Conservation (phyloP, 2,113 vertebrate genomes). For the Leptobrachium ailaonicum region DNA sequence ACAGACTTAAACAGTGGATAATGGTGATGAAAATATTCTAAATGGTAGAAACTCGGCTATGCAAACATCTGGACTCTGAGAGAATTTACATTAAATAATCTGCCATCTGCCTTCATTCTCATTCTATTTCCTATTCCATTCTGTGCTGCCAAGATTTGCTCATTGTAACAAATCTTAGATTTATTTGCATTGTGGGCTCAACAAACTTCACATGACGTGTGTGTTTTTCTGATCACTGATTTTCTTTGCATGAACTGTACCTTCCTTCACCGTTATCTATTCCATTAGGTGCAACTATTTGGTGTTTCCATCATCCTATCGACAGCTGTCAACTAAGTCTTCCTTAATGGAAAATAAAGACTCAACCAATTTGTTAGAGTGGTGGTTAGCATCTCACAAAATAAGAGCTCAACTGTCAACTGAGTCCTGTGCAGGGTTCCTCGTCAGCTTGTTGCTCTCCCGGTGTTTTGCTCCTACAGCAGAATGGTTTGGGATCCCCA, state of each 20-base stretch:
- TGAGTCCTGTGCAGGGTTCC: no score
- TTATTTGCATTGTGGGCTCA: neutral
- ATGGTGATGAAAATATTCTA: slow-evolving; percentile 43
- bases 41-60: slow-evolving; percentile 23
- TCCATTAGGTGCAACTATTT: no score
- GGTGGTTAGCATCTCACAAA: no score
- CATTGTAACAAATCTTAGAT: neutral
- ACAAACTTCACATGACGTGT: neutral
- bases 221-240: no score
- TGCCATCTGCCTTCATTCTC: slow-evolving; percentile 36
- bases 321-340: no score
- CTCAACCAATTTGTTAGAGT: no score
- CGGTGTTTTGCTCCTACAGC: no score
- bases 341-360: no score
- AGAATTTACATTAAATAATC: slow-evolving; percentile 45
- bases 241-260: neutral
- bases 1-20: slow-evolving; percentile 34
- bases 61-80: slow-evolving; percentile 36
- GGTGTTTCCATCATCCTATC: no score
- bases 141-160: slow-evolving; percentile 1
- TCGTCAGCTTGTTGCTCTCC: no score
- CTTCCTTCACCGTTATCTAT: neutral
- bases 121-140: neutral
- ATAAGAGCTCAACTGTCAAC: no score
- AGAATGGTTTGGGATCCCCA: no score